Conservation (phyloP, 2,888 invertebrate genomes). For the Stictocephala bisonia region DNA sequence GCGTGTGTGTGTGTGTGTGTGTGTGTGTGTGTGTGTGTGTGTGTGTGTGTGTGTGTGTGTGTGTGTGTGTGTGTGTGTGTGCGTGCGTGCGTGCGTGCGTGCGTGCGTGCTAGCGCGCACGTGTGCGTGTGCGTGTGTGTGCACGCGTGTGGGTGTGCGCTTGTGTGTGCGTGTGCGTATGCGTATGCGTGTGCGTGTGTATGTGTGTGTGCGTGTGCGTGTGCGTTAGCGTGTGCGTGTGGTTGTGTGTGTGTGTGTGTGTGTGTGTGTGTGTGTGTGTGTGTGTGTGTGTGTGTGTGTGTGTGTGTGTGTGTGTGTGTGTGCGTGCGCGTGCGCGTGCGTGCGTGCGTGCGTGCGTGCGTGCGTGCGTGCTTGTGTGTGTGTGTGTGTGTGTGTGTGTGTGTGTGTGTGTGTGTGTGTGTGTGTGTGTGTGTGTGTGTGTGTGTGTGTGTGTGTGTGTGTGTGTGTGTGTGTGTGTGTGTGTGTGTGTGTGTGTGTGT, state of each 20-base stretch:
- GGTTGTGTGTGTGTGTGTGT: conserved; percentile 13
- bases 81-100: no score
- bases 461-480: conserved; percentile 13
- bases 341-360: not conserved
- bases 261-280: not conserved
- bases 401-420: conserved; percentile 13
- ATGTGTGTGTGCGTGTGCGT: not conserved
- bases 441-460: conserved; percentile 13
- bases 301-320: conserved; percentile 4
- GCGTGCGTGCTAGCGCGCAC: no score
- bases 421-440: conserved; percentile 13
- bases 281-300: conserved; percentile 3
- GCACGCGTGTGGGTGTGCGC: no score
- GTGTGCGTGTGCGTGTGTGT: no score
- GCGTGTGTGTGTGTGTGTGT: no score
- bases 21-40: no score
- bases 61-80: no score
- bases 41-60: no score
- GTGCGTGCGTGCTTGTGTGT: no score
- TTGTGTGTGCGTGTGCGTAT: no score
- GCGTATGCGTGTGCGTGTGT: no score
- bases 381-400: conserved; percentile 13
- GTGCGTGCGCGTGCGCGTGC: not conserved
- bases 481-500: conserved; percentile 7
- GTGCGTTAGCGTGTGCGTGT: not conserved